A percentile compares a stretch with the other conserved stretches of the same genome.
These are phyloP conservation scores for Rhinoraja longicauda DNA, from an alignment of 2,797 vertebrate genomes.

Conservation along the genomic window DNA sequence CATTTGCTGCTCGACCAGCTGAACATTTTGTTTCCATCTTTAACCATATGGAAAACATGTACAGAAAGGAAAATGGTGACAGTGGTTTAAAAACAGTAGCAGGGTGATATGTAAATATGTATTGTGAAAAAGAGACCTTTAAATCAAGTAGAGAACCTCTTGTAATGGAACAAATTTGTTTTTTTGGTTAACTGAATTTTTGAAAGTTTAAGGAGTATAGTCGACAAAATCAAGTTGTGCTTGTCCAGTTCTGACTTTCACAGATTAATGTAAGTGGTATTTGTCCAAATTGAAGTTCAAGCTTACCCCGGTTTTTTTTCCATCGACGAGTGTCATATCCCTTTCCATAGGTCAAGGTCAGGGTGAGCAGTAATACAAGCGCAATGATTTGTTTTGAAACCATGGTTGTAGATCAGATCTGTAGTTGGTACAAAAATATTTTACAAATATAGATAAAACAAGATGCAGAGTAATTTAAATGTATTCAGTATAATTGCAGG, in stretches of 20 bases:
- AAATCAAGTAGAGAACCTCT: background rate
- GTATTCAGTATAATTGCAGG: background rate
- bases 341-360: background rate
- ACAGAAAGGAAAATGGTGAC: background rate
- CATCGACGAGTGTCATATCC: background rate
- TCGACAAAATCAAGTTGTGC: too few species aligned
- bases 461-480: background rate
- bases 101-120: background rate
- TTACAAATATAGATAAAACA: background rate
- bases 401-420: constrained; percentile 29
- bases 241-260: background rate
- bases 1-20: too few species aligned
- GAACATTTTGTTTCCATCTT: too few species aligned
- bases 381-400: constrained; percentile 30
- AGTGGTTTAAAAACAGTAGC: background rate
- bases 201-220: background rate
- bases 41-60: too few species aligned
- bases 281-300: background rate
- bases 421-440: background rate
- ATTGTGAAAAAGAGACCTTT: background rate
- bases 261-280: background rate
- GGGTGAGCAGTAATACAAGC: constrained; percentile 2
- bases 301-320: background rate
- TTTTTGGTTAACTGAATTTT: background rate
- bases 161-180: background rate